Evolutionary conservation across 2,888 invertebrate genomes (phyloP), one percentile per base, ranked within the genome.

Genomic region (Lasioglossum marginatum): DNA sequence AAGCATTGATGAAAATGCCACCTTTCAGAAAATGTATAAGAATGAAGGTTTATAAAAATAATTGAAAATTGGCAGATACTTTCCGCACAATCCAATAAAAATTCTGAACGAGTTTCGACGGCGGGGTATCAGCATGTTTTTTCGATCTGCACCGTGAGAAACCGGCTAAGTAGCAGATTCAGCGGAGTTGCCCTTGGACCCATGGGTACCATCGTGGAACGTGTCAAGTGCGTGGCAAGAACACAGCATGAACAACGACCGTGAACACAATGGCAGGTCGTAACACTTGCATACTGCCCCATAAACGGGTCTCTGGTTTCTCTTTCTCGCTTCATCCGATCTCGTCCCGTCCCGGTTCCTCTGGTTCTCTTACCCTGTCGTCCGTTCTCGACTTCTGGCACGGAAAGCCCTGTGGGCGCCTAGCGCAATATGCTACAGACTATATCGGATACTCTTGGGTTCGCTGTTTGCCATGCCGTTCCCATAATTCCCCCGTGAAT

Each of bases 401-500:
- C 93, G 91, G 89, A 89, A 92, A 91, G 90, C 92, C 94, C 94
- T 91, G 89, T 82, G 94, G 93, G 92, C 88, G 88, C 85, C 85
- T 88, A 87, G 87, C 86, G 92, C 94, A 94, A 94, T 94, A 94
- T 94, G 94, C 93, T 94, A 93, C 86, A 83, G 75, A 82, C 92
- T 92, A 93, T 93, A 93, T 92, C 89, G 92, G 92, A 94, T 94
- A 93, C 94, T 93, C 93, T 92, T 93, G 93, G 93, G 91, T 90
- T 89, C 89, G 89, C 81, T 91, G 87, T 87, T 92, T 89, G 89
- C 90, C 87, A 77, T 87, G 87, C 89, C 89, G 93, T 94, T 95
- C 95, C 94, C 95, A 95, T 92, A 93, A 94, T 86, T 94, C 94
- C 94, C 94, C 82, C 72, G 93, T 89, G 94, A 86, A 90, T 91